phyloP scores from a whole-genome alignment of 2,797 vertebrate genomes.

The Alosa sapidissima region DNA sequence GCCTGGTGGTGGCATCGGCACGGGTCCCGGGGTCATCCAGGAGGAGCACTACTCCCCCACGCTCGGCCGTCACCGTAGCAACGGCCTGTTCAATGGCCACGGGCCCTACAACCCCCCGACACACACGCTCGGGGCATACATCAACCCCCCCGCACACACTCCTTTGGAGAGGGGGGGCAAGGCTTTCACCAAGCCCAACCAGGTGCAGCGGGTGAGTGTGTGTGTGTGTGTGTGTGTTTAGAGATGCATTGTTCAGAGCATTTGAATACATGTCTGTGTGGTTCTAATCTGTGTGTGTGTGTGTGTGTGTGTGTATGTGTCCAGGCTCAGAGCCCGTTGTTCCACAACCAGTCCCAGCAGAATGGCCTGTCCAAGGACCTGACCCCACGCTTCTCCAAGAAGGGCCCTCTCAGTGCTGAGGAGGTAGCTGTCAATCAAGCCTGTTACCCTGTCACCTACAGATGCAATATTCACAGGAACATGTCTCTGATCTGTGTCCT shows the following conservation, averaged over 20 bases:
- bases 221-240: background rate
- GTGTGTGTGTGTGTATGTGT: background rate
- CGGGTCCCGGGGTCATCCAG: conserved; percentile 98
- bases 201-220: conserved; percentile 71
- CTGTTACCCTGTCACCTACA: background rate
- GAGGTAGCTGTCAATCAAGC: conserved; percentile 77
- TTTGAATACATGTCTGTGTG: background rate
- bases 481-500: background rate
- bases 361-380: conserved; percentile 96
- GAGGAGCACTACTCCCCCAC: conserved; percentile 94
- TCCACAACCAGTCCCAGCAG: conserved; percentile 96
- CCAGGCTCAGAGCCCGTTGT: conserved; percentile 94
- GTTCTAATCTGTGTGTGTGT: background rate
- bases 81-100: conserved; percentile 91
- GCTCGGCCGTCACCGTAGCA: conserved; percentile 97
- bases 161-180: conserved; percentile 92
- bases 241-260: too few relatives aligned
- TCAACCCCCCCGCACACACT: conserved; percentile 84
- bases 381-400: conserved; percentile 97
- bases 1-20: conserved; percentile 97
- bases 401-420: conserved; percentile 96
- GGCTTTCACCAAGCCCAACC: conserved; percentile 94
- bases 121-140: conserved; percentile 58
- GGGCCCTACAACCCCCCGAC: conserved; percentile 61
- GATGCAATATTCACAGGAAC: background rate